A percentile compares a stretch with the other conserved stretches of the same genome.
These are phyloP conservation scores for Harpegnathos saltator DNA, from an alignment of 1,140 invertebrate species.

Conservation along the genomic window DNA sequence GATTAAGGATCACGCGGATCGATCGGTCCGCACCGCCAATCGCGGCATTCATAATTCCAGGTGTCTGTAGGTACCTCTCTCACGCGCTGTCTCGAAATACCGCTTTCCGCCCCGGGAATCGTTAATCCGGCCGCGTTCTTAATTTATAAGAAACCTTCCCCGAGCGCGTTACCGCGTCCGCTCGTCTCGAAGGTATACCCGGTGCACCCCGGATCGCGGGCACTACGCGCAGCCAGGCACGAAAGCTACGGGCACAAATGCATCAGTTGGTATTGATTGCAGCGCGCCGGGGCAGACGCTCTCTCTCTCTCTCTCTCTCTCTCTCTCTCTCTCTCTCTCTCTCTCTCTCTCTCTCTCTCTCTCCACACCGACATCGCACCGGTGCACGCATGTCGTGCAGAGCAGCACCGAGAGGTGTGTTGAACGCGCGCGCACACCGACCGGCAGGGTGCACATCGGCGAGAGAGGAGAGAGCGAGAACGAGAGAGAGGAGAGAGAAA, in stretches of 20 bases:
- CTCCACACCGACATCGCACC: constrained; percentile 40
- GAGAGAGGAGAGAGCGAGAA: constrained; percentile 67
- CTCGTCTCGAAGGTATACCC: constrained; percentile 9
- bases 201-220: neutral
- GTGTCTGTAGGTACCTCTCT: neutral
- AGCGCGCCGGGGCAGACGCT: constrained; percentile 54
- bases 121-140: too few species aligned
- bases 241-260: constrained; percentile 52
- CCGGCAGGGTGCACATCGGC: constrained; percentile 19
- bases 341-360: constrained; percentile 20
- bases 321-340: constrained; percentile 59
- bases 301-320: constrained; percentile 52
- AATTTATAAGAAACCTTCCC: too few species aligned
- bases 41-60: neutral
- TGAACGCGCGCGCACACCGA: neutral
- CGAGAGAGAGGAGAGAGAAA: constrained; percentile 61
- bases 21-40: neutral
- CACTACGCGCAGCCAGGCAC: constrained; percentile 31
- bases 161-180: too few species aligned
- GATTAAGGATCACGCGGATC: neutral
- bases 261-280: constrained; percentile 61
- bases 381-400: constrained; percentile 46
- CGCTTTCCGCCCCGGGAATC: too few species aligned
- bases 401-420: constrained; percentile 36
- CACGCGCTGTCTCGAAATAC: too few species aligned